Evolutionary conservation across 2,888 invertebrate species (phyloP).

Genomic region (Ceraclea dissimilis): DNA sequence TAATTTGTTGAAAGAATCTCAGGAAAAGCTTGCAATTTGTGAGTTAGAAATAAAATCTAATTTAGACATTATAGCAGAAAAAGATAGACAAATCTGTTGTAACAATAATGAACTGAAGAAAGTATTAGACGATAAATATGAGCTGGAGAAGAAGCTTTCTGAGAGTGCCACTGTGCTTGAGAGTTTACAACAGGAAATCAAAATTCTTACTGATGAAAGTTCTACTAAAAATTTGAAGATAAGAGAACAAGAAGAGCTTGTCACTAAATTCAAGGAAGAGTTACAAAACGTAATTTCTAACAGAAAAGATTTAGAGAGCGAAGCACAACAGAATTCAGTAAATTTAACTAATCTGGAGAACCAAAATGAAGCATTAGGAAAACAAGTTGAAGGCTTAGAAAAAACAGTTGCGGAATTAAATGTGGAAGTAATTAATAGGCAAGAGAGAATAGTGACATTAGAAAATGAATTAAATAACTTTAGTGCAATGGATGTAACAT

Average conservation of each 20-base stretch:
- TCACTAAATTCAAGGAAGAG: constrained; percentile 34
- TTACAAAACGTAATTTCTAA: constrained; percentile 22
- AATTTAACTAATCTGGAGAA: constrained; percentile 25
- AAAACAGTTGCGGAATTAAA: constrained; percentile 25
- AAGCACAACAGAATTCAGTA: constrained; percentile 18
- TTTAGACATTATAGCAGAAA: constrained; percentile 40
- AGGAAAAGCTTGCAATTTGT: constrained; percentile 41
- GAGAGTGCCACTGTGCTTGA: constrained; percentile 36
- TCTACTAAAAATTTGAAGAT: constrained; percentile 37
- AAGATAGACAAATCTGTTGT: constrained; percentile 42
- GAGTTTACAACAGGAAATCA: constrained; percentile 40
- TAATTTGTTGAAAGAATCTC: constrained; percentile 38
- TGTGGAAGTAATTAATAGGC: constrained; percentile 27
- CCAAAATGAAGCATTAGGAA: constrained; percentile 22
- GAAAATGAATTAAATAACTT: constrained; percentile 38
- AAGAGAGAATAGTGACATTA: constrained; percentile 31
- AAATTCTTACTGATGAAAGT: constrained; percentile 39
- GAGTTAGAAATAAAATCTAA: constrained; percentile 45
- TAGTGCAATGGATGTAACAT: constrained; percentile 29
- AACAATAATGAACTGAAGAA: constrained; percentile 38
- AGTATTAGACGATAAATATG: constrained; percentile 39
- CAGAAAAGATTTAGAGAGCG: constrained; percentile 11
- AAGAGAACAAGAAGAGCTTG: constrained; percentile 32
- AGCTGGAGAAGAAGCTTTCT: constrained; percentile 44
- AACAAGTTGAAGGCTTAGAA: constrained; percentile 22